Percentiles rank a stretch among this genome's conserved stretches.
These are phyloP conservation scores for Corythaeola cristata DNA, from an alignment of 2,113 vertebrate species.

Conservation along the genomic window DNA sequence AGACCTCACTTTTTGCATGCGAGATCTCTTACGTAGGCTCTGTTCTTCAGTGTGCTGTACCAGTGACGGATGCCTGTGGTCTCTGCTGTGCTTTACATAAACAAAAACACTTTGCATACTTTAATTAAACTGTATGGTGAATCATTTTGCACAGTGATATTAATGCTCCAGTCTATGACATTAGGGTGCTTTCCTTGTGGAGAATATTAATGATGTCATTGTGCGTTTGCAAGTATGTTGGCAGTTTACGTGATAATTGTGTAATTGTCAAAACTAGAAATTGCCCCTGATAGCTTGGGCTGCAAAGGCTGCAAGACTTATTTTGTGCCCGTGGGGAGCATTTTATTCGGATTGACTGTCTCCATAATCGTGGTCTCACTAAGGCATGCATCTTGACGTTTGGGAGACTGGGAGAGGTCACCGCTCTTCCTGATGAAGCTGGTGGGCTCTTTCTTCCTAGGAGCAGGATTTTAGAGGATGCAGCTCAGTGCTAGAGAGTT, in stretches of 20 bases:
- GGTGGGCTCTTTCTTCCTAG: background rate
- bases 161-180: background rate
- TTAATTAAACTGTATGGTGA: background rate
- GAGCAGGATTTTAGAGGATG: background rate
- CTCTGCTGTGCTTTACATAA: background rate
- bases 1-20: background rate
- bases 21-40: background rate
- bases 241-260: background rate
- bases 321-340: background rate
- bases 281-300: background rate
- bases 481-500: background rate
- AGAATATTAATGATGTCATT: background rate
- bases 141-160: background rate
- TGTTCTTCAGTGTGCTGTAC: fast-evolving
- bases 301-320: background rate
- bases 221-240: background rate
- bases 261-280: background rate
- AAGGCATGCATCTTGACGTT: background rate
- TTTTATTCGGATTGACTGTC: background rate
- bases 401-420: background rate
- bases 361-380: background rate
- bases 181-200: background rate
- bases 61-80: background rate
- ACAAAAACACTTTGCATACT: background rate
- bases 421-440: background rate